Conservation (phyloP, 1,140 invertebrate species). For the Drosophila carrolli region DNA sequence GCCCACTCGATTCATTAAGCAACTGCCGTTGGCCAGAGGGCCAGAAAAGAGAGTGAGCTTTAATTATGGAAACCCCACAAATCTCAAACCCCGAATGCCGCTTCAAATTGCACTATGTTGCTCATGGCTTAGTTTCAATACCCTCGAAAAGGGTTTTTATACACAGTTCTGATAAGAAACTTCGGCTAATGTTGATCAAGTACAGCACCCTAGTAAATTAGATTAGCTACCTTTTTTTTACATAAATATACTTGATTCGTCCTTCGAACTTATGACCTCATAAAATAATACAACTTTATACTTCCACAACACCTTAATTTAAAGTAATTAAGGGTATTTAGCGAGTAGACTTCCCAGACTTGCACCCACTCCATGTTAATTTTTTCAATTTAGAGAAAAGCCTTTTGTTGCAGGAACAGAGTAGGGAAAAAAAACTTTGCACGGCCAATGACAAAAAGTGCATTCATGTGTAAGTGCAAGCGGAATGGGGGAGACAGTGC, state of each 20-base stretch:
- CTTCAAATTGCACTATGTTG: conserved; percentile 18
- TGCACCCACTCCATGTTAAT: not conserved
- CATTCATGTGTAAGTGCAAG: conserved; percentile 66
- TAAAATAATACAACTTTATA: too few species aligned
- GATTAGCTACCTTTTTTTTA: too few species aligned
- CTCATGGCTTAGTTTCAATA: not conserved
- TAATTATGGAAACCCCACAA: conserved; percentile 48
- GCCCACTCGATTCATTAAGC: conserved; percentile 29
- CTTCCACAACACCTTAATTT: too few species aligned
- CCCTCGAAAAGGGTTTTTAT: not conserved
- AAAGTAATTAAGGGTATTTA: conserved; percentile 2
- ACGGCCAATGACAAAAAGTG: conserved; percentile 57
- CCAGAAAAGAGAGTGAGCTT: not conserved
- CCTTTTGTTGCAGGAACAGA: conserved; percentile 39
- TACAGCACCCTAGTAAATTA: too few species aligned
- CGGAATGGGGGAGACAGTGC: conserved; percentile 6
- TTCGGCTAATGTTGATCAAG: too few species aligned
- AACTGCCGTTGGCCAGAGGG: conserved; percentile 23
- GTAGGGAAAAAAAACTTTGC: conserved; percentile 24
- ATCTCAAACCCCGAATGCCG: conserved; percentile 2
- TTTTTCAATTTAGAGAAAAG: conserved; percentile 58
- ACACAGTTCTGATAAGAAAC: too few species aligned
- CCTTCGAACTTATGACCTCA: too few species aligned
- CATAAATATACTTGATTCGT: too few species aligned
- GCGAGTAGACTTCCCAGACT: not conserved